Evolutionary conservation across 2,888 invertebrate genomes (phyloP).

Genomic region (Thymelicus lineola): DNA sequence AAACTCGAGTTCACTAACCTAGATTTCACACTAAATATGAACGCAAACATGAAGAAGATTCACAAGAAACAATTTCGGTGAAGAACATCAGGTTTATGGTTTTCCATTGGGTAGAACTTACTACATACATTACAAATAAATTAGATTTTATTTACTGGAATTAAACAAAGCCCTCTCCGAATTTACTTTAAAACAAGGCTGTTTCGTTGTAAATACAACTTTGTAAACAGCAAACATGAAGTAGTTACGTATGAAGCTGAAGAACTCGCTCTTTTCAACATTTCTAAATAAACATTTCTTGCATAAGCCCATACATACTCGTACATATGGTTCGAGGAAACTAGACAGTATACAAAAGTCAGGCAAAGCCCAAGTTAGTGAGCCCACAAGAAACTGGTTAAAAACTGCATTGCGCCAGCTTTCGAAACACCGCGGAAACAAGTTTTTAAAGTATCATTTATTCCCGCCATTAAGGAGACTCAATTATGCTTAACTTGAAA

Average conservation of each 20-base stretch:
- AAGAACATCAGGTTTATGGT: no score
- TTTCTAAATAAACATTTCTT: constrained; percentile 29
- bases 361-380: constrained; percentile 32
- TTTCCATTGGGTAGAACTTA: no score
- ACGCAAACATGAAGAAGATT: no score
- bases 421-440: constrained; percentile 63
- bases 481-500: constrained; percentile 26
- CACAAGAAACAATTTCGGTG: no score
- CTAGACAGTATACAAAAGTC: constrained; percentile 27
- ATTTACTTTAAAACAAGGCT: not conserved
- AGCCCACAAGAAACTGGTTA: constrained; percentile 58
- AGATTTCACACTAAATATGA: no score
- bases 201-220: not conserved
- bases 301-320: constrained; percentile 19
- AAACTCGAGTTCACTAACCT: no score
- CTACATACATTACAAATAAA: no score
- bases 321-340: constrained; percentile 20
- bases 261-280: constrained; percentile 12
- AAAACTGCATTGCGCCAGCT: constrained; percentile 64
- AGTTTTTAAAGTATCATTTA: constrained; percentile 48
- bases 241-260: not conserved
- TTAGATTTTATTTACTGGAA: no score
- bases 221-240: not conserved
- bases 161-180: no score
- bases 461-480: constrained; percentile 41